Evolutionary conservation across 1,140 invertebrate genomes (phyloP).

Genomic region (Diorhabda sublineata): DNA sequence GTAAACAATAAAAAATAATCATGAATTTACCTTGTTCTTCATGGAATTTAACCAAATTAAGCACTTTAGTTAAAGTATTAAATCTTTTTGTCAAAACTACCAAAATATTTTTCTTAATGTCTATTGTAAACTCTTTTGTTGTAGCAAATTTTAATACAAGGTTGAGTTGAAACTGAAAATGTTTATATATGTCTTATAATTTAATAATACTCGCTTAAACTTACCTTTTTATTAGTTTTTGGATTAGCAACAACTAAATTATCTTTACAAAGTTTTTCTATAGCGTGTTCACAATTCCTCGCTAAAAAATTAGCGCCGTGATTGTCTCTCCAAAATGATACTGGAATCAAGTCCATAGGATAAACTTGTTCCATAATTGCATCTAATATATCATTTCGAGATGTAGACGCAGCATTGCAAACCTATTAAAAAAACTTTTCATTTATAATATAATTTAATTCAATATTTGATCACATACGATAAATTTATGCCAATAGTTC

Average conservation of each 20-base stretch:
- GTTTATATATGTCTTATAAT: neutral
- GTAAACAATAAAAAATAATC: too few relatives aligned
- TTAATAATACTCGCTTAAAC: neutral
- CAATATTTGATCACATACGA: constrained; percentile 28
- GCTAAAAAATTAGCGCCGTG: constrained; percentile 48
- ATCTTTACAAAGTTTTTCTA: constrained; percentile 49
- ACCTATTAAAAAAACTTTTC: constrained; percentile 32
- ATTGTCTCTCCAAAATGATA: constrained; percentile 46
- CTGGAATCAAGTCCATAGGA: constrained; percentile 52
- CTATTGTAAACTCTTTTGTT: constrained; percentile 49
- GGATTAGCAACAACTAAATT: constrained; percentile 49
- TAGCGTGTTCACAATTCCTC: constrained; percentile 50
- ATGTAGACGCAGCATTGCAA: constrained; percentile 41
- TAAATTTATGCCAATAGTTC: constrained; percentile 38
- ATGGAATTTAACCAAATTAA: constrained; percentile 50
- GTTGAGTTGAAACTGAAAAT: constrained; percentile 45
- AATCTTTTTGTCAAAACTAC: constrained; percentile 47
- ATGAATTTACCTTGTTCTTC: constrained; percentile 44
- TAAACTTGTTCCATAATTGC: constrained; percentile 49
- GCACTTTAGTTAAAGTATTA: constrained; percentile 37
- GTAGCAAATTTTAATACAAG: constrained; percentile 49
- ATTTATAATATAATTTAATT: constrained; percentile 7
- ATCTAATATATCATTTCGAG: constrained; percentile 49
- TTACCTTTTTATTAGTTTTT: constrained; percentile 24
- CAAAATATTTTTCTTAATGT: constrained; percentile 48